phyloP scores from a whole-genome alignment of 2,888 invertebrate genomes.

The Tipula confusa region DNA sequence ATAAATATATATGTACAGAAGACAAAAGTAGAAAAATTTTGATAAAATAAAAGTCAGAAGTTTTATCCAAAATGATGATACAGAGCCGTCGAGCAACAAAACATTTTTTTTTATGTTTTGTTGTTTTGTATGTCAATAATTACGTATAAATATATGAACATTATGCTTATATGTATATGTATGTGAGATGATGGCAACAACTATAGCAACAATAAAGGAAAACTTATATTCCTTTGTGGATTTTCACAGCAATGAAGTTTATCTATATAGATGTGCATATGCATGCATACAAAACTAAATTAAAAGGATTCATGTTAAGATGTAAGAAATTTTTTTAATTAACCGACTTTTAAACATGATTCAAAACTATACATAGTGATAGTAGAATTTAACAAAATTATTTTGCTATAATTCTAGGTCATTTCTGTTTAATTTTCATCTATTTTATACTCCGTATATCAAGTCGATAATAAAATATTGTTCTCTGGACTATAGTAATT shows the following conservation, averaged over 20 bases:
- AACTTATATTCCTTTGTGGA: neutral
- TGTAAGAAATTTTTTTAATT: neutral
- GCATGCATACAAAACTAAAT: neutral
- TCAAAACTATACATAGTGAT: neutral
- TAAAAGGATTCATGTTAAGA: neutral
- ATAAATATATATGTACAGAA: too few species aligned
- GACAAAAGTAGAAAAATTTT: neutral
- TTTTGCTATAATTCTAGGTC: too few species aligned
- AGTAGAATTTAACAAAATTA: neutral
- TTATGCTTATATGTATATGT: neutral
- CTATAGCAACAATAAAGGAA: neutral
- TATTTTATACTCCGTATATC: too few species aligned
- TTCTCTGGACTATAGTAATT: too few species aligned
- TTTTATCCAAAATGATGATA: neutral
- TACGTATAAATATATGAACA: neutral
- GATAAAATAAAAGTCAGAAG: neutral
- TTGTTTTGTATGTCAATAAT: neutral
- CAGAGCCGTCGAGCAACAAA: neutral
- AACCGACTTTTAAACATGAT: neutral
- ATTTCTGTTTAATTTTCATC: too few species aligned
- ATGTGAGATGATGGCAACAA: neutral
- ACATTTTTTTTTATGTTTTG: too few species aligned
- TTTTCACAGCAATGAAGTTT: neutral
- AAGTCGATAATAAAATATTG: too few species aligned
- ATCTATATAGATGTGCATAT: too few species aligned